Conservation (phyloP, 2,888 invertebrate genomes). For the Tolmerus cingulatus region DNA sequence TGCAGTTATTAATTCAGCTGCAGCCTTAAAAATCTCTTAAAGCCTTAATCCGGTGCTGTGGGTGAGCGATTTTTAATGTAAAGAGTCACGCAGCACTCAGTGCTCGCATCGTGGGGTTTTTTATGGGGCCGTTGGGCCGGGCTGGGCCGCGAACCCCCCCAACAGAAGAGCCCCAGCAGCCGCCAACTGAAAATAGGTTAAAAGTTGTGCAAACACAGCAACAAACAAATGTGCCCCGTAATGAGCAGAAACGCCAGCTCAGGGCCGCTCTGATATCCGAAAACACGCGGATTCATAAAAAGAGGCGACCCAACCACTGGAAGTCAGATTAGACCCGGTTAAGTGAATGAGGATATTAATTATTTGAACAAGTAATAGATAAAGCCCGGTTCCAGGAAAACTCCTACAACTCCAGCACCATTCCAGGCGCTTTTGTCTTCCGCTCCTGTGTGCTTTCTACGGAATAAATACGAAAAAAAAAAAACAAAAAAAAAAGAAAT, state of each 20-base stretch:
- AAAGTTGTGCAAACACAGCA: slow-evolving; percentile 29
- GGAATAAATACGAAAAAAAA: background rate
- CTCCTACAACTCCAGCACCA: background rate
- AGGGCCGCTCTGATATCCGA: background rate
- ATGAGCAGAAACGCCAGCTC: background rate
- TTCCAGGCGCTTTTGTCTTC: background rate
- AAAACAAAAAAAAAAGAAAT: background rate
- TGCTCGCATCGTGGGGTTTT: background rate
- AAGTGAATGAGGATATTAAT: slow-evolving; percentile 23
- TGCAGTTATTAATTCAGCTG: background rate
- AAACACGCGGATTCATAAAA: background rate
- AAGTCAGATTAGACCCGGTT: slow-evolving; percentile 21
- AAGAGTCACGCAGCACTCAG: background rate
- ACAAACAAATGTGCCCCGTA: background rate
- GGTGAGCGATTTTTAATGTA: background rate
- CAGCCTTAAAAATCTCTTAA: background rate
- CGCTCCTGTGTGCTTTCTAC: background rate
- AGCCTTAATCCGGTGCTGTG: background rate
- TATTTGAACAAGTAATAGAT: slow-evolving; percentile 26
- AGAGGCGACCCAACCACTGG: slow-evolving; percentile 1
- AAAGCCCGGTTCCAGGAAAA: background rate
- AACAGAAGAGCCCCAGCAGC: background rate
- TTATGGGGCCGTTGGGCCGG: background rate
- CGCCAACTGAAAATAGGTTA: slow-evolving; percentile 1
- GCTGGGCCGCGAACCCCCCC: background rate